A percentile compares a stretch with the other conserved stretches of the same genome.
Conservation (phyloP, 2,888 invertebrate species). For the Synergus gifuensis region DNA sequence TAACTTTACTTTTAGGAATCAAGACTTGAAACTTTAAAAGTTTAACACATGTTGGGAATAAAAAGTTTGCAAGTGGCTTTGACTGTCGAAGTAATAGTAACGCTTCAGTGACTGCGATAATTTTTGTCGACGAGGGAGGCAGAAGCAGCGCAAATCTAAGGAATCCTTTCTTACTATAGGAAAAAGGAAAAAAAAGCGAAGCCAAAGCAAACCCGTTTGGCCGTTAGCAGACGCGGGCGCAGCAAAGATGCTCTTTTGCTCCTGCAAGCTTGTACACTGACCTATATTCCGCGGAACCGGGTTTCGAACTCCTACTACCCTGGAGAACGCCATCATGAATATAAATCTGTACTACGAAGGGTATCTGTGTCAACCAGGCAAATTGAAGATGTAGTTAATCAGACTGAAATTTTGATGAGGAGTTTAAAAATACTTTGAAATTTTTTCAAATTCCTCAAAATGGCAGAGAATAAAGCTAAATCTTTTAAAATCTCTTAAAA, state of each 20-base stretch:
- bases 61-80: background rate
- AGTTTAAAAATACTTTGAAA: too few relatives aligned
- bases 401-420: too few relatives aligned
- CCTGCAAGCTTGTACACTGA: slow-evolving; percentile 75
- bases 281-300: slow-evolving; percentile 76
- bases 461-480: too few relatives aligned
- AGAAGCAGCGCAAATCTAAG: slow-evolving; percentile 43
- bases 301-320: slow-evolving; percentile 71
- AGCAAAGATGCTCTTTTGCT: slow-evolving; percentile 69
- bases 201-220: slow-evolving; percentile 74
- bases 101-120: slow-evolving; percentile 29
- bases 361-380: background rate
- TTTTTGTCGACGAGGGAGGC: slow-evolving; percentile 25
- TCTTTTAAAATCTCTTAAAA: too few relatives aligned
- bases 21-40: background rate
- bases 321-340: slow-evolving; percentile 55
- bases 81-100: background rate
- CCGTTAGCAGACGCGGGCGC: slow-evolving; percentile 68
- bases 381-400: background rate
- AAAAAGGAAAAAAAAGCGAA: slow-evolving; percentile 53
- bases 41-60: background rate
- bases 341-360: background rate
- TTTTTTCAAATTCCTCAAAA: too few relatives aligned
- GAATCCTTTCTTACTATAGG: slow-evolving; percentile 62
- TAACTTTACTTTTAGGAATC: background rate